Conservation (phyloP, 2,888 invertebrate genomes). For the Drosophila conformis region DNA sequence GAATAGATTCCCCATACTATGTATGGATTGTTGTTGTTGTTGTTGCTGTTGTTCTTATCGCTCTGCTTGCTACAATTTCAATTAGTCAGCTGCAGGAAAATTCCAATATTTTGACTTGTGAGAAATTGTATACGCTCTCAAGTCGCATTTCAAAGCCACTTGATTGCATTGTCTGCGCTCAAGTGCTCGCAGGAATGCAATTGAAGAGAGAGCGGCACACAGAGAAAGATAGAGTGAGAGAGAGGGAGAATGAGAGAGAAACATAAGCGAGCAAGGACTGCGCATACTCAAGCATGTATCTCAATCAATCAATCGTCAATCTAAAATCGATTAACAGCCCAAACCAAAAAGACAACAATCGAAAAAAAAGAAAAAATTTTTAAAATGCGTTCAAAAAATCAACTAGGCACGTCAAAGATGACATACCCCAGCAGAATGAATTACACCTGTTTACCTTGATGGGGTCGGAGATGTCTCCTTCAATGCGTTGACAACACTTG, state of each 20-base stretch:
- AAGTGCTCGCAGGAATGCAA: constrained; percentile 17
- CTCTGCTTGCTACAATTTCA: constrained; percentile 29
- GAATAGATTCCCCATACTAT: background rate
- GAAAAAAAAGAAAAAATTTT: background rate
- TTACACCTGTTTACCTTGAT: background rate
- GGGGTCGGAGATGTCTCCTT: background rate
- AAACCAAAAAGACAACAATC: constrained; percentile 16
- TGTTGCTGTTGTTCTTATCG: constrained; percentile 15
- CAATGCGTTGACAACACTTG: background rate
- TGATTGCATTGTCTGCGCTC: constrained; percentile 34
- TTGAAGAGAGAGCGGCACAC: background rate
- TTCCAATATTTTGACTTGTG: constrained; percentile 24
- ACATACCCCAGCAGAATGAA: background rate
- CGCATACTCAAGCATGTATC: constrained; percentile 22
- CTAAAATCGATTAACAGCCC: constrained; percentile 65
- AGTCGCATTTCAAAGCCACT: constrained; percentile 8
- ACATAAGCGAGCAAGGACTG: background rate
- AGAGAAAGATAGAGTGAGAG: background rate
- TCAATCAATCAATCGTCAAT: constrained; percentile 71
- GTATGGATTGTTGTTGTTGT: background rate
- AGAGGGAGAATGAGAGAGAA: background rate
- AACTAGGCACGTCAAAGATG: background rate
- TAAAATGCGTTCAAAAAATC: background rate
- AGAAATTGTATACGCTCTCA: constrained; percentile 32
- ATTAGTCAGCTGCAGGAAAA: constrained; percentile 31